Base-by-base conservation (phyloP, 2,797 vertebrate species). In the Hypotaenidia okinawae region DNA sequence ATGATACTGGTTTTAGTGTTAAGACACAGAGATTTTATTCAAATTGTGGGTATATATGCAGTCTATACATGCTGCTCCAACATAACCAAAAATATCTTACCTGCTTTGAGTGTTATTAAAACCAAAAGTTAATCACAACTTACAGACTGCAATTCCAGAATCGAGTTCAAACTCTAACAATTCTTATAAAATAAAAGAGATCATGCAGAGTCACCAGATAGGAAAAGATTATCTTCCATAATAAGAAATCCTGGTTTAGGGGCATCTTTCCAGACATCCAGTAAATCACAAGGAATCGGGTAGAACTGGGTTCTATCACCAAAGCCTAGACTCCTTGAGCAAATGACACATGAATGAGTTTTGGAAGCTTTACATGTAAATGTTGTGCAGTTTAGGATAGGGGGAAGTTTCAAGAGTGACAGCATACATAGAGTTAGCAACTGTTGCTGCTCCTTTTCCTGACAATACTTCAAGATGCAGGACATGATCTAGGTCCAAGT, bases 221-320 rank as follows among this genome's bases (percentile, higher is more conserved):
- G 23, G 21, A 87, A 72, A 39, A 22, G 1, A 70, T 4, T 41
- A 68, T 27, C 17, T 75, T 75, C 22, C 33, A 17, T 7, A 66
- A 17, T 7, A 66, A 73, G 54, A 81, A 77, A 76, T 22, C 30
- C 28, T 28, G 30, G 49, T 89, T 59, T 54, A 80, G n/a, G 25
- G 27, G 39, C 0, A 0, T 67, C 27, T 32, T 75, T 86, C 33
- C 45, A 67, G 33, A 61, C 2, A 3, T 4, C 10, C 19, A 17
- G 23, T n/a, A 83, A 85, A 64, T 54, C 17, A 16, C 7, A 43
- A 58, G 23, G 37, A 39, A 85, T 25, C 1, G 2, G 37, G 28
- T 2, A 23, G 61, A 88, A 51, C 4, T 75, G 39, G 16, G 22
- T 54, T 93, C 58, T 58, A 8, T 23, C 49, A 67, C 15, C 19